Evolutionary conservation across 2,797 vertebrate species (phyloP), one percentile per base, ranked within the genome.

Genomic region (Halcyon smyrnensis): DNA sequence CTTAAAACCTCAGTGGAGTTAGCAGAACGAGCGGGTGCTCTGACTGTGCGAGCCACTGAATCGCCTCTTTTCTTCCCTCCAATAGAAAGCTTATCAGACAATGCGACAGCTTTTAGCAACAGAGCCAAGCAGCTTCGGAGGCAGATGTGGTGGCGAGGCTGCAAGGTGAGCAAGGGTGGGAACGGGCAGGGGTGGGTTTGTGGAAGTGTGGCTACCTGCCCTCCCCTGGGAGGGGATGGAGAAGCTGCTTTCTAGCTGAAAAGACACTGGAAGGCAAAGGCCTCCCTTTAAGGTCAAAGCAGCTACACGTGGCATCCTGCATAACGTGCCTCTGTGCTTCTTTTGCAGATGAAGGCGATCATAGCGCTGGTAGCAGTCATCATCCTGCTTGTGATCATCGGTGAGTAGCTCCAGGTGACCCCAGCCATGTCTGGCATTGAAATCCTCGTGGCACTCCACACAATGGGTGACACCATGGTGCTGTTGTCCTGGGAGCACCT

Each of bases 61-160:
- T 43, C 7, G 21, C 60, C 63, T 96, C 65, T 89, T 63, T 70
- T 91, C 68, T 97, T 95, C 89, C 96, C 95, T 97, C 84, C 78
- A 89, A 81, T 56, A 99, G 99, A 99, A 98, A 99, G 99, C 97
- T 98, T 99, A 84, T 99, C 99, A 46, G 99, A 99, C 98, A 99
- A 99, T 16, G 99, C 99, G 12, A 99, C 99, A 46, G 99, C 99
- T 81, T 99, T 99, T 97, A 99, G 99, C 97, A 99, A 99, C 98
- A 98, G 99, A 98, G 99, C 99, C 98, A 99, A 99, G 97, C 99
- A 99, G 85, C 98, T 99, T 83, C 99, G 99, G 96, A 98, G 99
- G 96, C 99, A 99, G 94, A 99, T 99, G 99, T 99, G 99, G 99
- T 99, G 99, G 99, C 98, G 98, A 89, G 99, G 99, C 89, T 99